phyloP scores from a whole-genome alignment of 2,888 invertebrate species.

The Biston betularia region DNA sequence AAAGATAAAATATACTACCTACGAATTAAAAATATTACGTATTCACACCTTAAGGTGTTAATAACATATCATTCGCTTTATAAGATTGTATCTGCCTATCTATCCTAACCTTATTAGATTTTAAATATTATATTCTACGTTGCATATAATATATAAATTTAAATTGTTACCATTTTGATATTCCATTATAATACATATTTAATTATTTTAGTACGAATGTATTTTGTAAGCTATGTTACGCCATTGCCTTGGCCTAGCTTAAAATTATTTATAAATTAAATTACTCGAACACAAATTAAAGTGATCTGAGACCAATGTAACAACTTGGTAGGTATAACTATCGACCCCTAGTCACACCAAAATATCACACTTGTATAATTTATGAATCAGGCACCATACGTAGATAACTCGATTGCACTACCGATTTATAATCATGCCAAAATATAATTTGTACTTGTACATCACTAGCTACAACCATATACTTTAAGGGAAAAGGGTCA shows the following conservation, averaged over 20 bases:
- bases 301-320: neutral
- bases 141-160: conserved; percentile 51
- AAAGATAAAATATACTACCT: conserved; percentile 47
- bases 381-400: neutral
- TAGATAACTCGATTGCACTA: too few relatives aligned
- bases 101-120: conserved; percentile 63
- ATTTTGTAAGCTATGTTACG: conserved; percentile 44
- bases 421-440: too few relatives aligned
- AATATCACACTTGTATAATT: neutral
- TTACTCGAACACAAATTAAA: neutral
- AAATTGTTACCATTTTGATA: conserved; percentile 44
- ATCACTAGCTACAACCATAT: too few relatives aligned
- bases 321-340: neutral
- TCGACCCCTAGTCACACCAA: neutral
- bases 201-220: conserved; percentile 46
- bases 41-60: conserved; percentile 67
- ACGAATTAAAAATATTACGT: conserved; percentile 53
- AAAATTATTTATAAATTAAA: neutral
- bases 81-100: conserved; percentile 71
- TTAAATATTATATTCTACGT: conserved; percentile 66
- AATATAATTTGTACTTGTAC: too few relatives aligned
- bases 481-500: too few relatives aligned
- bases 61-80: conserved; percentile 86
- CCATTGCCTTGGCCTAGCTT: conserved; percentile 38
- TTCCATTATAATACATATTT: conserved; percentile 40